Evolutionary conservation across 2,113 vertebrate species (phyloP).

Genomic region (Alectura lathami): DNA sequence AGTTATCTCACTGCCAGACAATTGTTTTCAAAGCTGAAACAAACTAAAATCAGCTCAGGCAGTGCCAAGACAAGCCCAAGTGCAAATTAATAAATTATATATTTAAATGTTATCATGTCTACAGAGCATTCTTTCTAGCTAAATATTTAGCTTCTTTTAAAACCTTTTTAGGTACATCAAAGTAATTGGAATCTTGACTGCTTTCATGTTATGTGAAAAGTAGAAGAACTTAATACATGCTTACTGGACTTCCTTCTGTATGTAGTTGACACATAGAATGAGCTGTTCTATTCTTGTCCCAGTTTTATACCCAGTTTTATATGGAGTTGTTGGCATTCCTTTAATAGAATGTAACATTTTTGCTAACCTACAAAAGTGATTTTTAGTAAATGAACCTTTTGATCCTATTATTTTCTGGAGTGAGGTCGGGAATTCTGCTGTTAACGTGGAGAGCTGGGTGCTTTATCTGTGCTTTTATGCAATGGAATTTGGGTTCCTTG

Average conservation of each 20-base stretch:
- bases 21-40: background rate
- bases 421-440: background rate
- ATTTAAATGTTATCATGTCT: background rate
- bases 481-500: background rate
- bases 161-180: background rate
- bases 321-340: background rate
- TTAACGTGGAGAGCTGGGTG: background rate
- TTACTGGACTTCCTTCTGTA: background rate
- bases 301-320: background rate
- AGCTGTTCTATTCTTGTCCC: background rate
- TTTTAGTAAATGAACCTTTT: background rate
- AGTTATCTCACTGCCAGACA: background rate
- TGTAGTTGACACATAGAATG: background rate
- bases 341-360: background rate
- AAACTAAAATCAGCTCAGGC: background rate
- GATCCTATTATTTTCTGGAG: background rate
- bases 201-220: background rate
- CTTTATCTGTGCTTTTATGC: background rate
- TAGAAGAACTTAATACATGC: background rate
- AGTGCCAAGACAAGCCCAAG: background rate
- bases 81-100: background rate
- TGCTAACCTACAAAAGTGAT: background rate
- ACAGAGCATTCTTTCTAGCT: background rate
- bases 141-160: slow-evolving; percentile 14
- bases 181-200: background rate